Evolutionary conservation across 2,797 vertebrate species (phyloP).

Genomic region (Leptodactylus fallax): DNA sequence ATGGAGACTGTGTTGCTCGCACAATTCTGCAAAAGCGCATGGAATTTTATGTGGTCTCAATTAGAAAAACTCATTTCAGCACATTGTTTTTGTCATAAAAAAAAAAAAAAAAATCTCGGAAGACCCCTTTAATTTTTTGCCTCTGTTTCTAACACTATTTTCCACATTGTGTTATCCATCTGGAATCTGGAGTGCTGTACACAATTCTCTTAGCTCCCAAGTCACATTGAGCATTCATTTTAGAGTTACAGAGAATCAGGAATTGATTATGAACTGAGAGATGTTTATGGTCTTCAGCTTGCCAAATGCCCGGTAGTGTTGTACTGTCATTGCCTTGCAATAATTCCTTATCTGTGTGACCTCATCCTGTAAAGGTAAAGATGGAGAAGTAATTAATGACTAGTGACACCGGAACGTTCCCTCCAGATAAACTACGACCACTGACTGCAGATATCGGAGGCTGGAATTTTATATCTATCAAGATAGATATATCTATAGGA

Average conservation of each 20-base stretch:
- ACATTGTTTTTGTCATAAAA: too few relatives aligned
- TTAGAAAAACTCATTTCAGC: too few relatives aligned
- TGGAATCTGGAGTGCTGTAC: too few relatives aligned
- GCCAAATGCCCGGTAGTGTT: background rate
- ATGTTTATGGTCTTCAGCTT: background rate
- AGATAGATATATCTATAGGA: too few relatives aligned
- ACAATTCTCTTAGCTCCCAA: too few relatives aligned
- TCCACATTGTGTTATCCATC: background rate
- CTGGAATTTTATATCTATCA: background rate
- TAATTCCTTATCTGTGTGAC: background rate
- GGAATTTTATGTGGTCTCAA: too few relatives aligned
- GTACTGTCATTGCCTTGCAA: background rate
- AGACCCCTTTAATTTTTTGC: too few relatives aligned
- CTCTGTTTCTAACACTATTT: background rate
- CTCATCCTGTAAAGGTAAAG: too few relatives aligned
- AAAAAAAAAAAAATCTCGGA: too few relatives aligned
- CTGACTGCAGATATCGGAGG: too few relatives aligned
- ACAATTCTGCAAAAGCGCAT: too few relatives aligned
- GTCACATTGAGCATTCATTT: background rate
- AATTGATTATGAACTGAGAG: background rate
- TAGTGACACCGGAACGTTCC: background rate
- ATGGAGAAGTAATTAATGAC: background rate
- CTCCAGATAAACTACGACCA: background rate
- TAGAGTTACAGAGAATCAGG: background rate
- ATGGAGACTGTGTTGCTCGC: too few relatives aligned